phyloP scores from a whole-genome alignment of 2,113 vertebrate genomes.

The Phalacrocorax carbo region DNA sequence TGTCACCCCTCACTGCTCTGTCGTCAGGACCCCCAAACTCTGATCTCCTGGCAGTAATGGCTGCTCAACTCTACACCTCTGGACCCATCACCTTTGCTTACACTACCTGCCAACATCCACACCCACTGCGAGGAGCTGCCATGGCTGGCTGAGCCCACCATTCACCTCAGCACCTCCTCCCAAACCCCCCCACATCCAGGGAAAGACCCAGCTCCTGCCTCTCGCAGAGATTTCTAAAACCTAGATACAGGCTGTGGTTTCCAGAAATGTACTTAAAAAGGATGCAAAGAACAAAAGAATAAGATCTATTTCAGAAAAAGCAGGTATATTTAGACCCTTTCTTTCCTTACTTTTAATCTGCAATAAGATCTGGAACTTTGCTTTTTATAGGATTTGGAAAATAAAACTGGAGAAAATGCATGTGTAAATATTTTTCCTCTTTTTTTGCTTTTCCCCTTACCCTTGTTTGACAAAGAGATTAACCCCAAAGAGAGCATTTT shows the following conservation, averaged over 20 bases:
- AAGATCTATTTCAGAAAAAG: background rate
- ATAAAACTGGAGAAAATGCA: background rate
- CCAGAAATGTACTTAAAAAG: background rate
- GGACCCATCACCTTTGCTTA: background rate
- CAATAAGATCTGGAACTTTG: background rate
- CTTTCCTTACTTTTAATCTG: background rate
- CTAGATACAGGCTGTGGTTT: background rate
- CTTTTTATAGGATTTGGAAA: background rate
- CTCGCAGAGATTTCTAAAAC: background rate
- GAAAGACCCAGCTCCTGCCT: background rate
- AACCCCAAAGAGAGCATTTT: background rate
- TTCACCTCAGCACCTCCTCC: background rate
- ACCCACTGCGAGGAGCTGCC: background rate
- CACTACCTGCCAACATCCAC: background rate
- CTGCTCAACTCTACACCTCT: background rate
- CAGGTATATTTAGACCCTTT: background rate
- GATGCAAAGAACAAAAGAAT: background rate
- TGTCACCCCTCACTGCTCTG: fast-evolving
- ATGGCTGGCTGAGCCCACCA: background rate
- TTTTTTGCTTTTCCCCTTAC: background rate
- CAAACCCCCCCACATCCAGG: fast-evolving
- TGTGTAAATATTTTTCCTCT: background rate
- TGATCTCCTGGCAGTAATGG: background rate
- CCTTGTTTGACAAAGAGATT: background rate
- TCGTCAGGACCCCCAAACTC: background rate